Percentiles rank a stretch among this genome's conserved stretches.
These are phyloP conservation scores for Bujurquina vittata DNA, from an alignment of 2,113 vertebrate genomes.

Conservation along the genomic window DNA sequence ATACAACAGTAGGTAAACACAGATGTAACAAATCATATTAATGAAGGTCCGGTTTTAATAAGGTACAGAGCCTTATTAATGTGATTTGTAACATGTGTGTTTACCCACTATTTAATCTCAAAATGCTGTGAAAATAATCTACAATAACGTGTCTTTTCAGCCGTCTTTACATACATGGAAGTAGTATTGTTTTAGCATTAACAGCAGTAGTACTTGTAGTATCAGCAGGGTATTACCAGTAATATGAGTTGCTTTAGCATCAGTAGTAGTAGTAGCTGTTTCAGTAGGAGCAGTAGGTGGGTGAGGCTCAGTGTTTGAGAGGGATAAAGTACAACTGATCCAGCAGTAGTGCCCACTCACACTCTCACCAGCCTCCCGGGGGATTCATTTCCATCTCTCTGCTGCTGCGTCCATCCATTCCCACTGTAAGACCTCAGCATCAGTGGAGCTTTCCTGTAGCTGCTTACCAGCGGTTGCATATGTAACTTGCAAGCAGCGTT, in stretches of 20 bases:
- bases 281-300: neutral
- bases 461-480: neutral
- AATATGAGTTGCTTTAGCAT: neutral
- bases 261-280: neutral
- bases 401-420: constrained; percentile 1
- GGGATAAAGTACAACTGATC: neutral
- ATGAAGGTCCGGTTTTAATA: neutral
- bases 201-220: neutral
- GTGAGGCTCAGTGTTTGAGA: neutral
- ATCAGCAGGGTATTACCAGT: neutral
- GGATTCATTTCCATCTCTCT: constrained; percentile 20
- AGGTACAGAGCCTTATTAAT: neutral
- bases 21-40: neutral
- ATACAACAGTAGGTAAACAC: neutral
- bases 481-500: constrained; percentile 15
- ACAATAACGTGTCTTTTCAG: neutral
- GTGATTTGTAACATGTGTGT: neutral
- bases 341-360: neutral
- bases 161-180: neutral
- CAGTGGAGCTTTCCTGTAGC: neutral
- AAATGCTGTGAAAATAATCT: neutral
- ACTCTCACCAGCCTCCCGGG: neutral
- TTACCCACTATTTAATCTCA: neutral
- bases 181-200: neutral
- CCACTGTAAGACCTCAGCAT: neutral